These are phyloP conservation scores for Cheilosia scutellata DNA, from an alignment of 2,888 invertebrate species.

Conservation along the genomic window DNA sequence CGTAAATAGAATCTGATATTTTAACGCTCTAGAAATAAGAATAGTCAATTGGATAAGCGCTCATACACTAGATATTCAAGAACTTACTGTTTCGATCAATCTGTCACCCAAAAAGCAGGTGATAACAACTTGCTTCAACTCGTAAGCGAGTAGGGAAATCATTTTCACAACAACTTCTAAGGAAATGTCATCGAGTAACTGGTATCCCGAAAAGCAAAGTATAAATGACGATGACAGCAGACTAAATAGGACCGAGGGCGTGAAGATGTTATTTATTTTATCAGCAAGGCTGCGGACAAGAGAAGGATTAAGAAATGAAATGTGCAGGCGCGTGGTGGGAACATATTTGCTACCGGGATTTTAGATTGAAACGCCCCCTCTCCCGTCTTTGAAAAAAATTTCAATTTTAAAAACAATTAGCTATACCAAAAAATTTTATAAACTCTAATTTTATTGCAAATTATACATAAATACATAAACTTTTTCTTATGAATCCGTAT, in stretches of 20 bases:
- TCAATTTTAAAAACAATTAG: too few relatives aligned
- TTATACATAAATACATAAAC: too few relatives aligned
- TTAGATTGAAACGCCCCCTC: too few relatives aligned
- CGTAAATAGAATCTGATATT: conserved; percentile 65
- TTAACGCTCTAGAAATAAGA: conserved; percentile 35
- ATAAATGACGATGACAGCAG: conserved; percentile 75
- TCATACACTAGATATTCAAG: too few relatives aligned
- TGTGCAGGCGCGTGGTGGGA: too few relatives aligned
- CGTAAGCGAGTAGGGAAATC: conserved; percentile 63
- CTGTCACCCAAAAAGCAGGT: conserved; percentile 76
- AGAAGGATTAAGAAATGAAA: not conserved
- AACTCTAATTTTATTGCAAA: too few relatives aligned
- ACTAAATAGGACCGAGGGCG: conserved; percentile 71
- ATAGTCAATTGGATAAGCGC: too few relatives aligned
- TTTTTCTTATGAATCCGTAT: too few relatives aligned
- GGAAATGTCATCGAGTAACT: conserved; percentile 69
- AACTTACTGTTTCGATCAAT: conserved; percentile 68
- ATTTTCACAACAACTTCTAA: conserved; percentile 30
- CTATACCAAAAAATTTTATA: too few relatives aligned
- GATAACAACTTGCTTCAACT: conserved; percentile 76
- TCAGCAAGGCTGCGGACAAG: conserved; percentile 62
- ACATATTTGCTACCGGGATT: too few relatives aligned
- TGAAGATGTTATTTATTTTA: conserved; percentile 70
- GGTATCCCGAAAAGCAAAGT: conserved; percentile 71
- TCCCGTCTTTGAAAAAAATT: too few relatives aligned